Conservation (phyloP, 1,140 invertebrate genomes). For the Aphelenchoides avenae region DNA sequence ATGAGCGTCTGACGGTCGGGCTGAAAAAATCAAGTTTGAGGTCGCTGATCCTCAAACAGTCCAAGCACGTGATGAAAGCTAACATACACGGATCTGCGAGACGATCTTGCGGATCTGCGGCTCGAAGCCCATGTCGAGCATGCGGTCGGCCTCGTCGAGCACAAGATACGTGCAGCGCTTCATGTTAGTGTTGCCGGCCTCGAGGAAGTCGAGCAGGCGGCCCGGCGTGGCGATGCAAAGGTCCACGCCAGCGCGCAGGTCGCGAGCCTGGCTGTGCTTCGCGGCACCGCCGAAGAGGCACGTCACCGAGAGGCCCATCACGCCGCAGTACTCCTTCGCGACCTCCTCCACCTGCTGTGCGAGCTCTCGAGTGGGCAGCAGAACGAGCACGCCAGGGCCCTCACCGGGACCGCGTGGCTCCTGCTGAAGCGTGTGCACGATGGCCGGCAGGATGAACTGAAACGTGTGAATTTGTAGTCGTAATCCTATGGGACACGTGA, state of each 20-base stretch:
- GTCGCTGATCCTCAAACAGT: too few relatives aligned
- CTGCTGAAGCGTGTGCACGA: constrained; percentile 89
- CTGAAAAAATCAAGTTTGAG: constrained; percentile 55
- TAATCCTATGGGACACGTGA: too few relatives aligned
- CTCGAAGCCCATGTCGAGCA: constrained; percentile 99
- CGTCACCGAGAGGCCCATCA: constrained; percentile 15
- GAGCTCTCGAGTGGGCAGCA: constrained; percentile 86
- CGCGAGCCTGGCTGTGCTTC: constrained; percentile 77
- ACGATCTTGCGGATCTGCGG: constrained; percentile 95
- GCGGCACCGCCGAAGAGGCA: constrained; percentile 87
- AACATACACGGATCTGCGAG: constrained; percentile 75
- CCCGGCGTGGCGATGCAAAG: constrained; percentile 96
- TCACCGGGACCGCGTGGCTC: constrained; percentile 55
- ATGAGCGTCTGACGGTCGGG: constrained; percentile 90
- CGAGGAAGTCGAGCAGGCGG: constrained; percentile 87
- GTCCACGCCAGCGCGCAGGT: constrained; percentile 83
- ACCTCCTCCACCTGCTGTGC: constrained; percentile 80
- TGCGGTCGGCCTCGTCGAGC: constrained; percentile 93
- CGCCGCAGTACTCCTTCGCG: constrained; percentile 21
- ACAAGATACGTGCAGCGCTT: constrained; percentile 86
- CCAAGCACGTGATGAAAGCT: constrained; percentile 69
- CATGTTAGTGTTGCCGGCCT: constrained; percentile 81
- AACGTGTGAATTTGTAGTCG: too few relatives aligned
- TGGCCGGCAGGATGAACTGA: constrained; percentile 67
- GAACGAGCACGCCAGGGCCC: constrained; percentile 66